Evolutionary conservation across 2,113 vertebrate genomes (phyloP), one percentile per base, ranked within the genome.

Genomic region (Hucho hucho): DNA sequence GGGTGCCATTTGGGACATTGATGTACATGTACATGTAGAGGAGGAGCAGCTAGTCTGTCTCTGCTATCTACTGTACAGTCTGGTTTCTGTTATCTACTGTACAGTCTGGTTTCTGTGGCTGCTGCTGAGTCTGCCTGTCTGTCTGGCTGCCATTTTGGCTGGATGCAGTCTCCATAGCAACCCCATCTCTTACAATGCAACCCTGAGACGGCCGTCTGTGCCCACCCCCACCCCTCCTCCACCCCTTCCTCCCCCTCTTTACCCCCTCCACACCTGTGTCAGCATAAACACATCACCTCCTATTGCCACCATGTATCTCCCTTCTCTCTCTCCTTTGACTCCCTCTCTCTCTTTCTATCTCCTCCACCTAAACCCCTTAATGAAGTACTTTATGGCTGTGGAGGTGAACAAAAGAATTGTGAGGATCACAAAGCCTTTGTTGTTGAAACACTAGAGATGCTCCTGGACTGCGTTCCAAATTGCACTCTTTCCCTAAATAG

Each of bases 151-250:
- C 91, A 90, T 93, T 89, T 92, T 90, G 88, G 80, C 87, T 80
- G 90, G 90, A 92, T 84, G 89, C 87, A 89, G 92, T 93, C 81
- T 86, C 92, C 91, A 93, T 94, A 86, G 93, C 84, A 93, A 93
- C 93, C 63, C 72, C 75, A 83, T 80, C 26, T 90, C 89, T 88
- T 86, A 89, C 87, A 88, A 86, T 87, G 75, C 89, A 83, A 89
- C 70, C 87, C 6, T 75, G 76, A 87, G 53, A 56, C 83, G 83
- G 79, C 72, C 79, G 79, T 79, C 82, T 83, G 71, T 86, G 83
- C 80, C 84, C 83, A 85, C 64, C 72, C 86, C 74, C 75, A 66
- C 78, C 49, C 37, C n/a, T 32, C 77, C 4, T 58, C 75, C 6
- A 76, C n/a, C n/a, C 88, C 6, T 74, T 20, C 22, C 88, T 88